Percentiles rank a stretch among this genome's conserved stretches.
These are phyloP conservation scores for Drosophila tani DNA, from an alignment of 1,140 invertebrate species.

Conservation along the genomic window DNA sequence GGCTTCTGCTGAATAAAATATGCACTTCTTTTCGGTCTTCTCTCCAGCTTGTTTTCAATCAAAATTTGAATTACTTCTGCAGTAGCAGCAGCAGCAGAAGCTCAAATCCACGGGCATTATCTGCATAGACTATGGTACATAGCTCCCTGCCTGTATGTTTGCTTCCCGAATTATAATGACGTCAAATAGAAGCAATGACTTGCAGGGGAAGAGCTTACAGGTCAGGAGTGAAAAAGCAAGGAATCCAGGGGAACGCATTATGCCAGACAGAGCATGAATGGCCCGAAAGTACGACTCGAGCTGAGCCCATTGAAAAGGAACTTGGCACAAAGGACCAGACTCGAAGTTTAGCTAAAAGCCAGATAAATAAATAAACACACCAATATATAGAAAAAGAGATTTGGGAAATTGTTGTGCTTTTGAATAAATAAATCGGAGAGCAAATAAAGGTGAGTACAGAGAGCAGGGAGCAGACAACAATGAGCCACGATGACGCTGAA, in stretches of 20 bases:
- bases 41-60: slow-evolving; percentile 34
- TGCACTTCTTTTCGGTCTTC: slow-evolving; percentile 31
- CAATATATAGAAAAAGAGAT: slow-evolving; percentile 33
- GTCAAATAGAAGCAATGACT: slow-evolving; percentile 65
- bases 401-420: slow-evolving; percentile 70
- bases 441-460: slow-evolving; percentile 74
- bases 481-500: slow-evolving; percentile 60
- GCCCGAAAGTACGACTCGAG: slow-evolving; percentile 17
- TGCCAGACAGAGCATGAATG: slow-evolving; percentile 65
- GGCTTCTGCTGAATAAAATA: slow-evolving; percentile 32
- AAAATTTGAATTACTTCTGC: slow-evolving; percentile 31
- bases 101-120: slow-evolving; percentile 29
- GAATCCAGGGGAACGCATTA: slow-evolving; percentile 31
- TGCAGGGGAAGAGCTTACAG: slow-evolving; percentile 52
- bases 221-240: slow-evolving; percentile 54
- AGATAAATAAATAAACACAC: slow-evolving; percentile 66
- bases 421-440: slow-evolving; percentile 71
- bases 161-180: slow-evolving; percentile 59
- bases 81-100: slow-evolving; percentile 22
- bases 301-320: slow-evolving; percentile 70
- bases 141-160: slow-evolving; percentile 11
- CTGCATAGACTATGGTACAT: slow-evolving; percentile 21
- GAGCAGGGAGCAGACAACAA: slow-evolving; percentile 49
- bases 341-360: slow-evolving; percentile 76
- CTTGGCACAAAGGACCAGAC: slow-evolving; percentile 71